A percentile compares a stretch with the other conserved stretches of the same genome.
Evolutionary conservation across 2,113 vertebrate species (phyloP).

Genomic region (Coracopsis vasa): DNA sequence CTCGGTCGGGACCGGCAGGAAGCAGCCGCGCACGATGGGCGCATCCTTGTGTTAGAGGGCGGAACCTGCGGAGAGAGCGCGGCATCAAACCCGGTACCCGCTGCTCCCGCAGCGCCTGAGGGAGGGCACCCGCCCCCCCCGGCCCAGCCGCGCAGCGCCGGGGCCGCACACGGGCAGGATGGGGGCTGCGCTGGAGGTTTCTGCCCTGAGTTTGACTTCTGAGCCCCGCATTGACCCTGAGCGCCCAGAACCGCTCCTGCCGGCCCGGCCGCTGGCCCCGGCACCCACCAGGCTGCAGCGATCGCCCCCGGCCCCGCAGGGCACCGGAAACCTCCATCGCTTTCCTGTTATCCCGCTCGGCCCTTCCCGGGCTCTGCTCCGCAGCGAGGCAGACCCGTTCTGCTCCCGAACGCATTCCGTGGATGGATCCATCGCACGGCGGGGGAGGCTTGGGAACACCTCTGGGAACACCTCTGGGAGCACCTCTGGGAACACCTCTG

Average conservation of each 20-base stretch:
- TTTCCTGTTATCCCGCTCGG: rapidly evolving
- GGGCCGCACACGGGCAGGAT: rapidly evolving
- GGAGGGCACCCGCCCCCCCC: rapidly evolving
- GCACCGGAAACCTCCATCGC: not conserved
- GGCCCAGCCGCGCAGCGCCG: rapidly evolving
- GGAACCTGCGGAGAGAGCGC: slow-evolving; percentile 2
- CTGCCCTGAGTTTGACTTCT: not conserved
- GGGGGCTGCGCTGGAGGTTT: rapidly evolving
- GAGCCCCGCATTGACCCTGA: not conserved
- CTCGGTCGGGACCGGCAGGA: not conserved
- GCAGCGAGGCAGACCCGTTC: rapidly evolving
- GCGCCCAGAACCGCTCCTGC: rapidly evolving
- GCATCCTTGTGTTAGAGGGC: slow-evolving; percentile 39
- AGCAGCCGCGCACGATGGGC: not conserved
- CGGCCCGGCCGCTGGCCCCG: too few relatives aligned
- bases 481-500: too few relatives aligned
- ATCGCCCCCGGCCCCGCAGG: too few relatives aligned
- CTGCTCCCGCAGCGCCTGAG: rapidly evolving
- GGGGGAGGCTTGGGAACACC: not conserved
- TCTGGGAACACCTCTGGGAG: too few relatives aligned
- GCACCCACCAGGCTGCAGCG: not conserved
- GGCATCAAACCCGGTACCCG: not conserved
- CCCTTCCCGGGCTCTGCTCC: too few relatives aligned
- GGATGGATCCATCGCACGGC: rapidly evolving
- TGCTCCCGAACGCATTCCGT: not conserved